phyloP scores from a whole-genome alignment of 2,888 invertebrate genomes.

The Melitaea athalia region DNA sequence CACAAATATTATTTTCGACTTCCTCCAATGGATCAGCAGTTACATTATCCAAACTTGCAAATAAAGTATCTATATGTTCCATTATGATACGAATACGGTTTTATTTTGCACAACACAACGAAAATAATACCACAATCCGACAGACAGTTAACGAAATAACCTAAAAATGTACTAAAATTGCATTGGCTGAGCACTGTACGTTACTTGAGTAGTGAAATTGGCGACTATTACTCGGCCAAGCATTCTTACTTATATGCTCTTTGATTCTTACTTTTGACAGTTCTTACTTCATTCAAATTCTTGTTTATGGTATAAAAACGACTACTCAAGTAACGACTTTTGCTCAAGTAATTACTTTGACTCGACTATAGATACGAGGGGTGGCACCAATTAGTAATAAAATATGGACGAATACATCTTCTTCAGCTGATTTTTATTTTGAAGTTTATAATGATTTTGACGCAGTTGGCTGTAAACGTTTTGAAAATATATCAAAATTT shows the following conservation, averaged over 20 bases:
- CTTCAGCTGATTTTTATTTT: conserved; percentile 32
- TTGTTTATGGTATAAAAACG: conserved; percentile 10
- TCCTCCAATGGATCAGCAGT: not conserved
- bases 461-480: conserved; percentile 31
- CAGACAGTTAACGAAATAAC: too few species aligned
- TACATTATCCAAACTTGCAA: not conserved
- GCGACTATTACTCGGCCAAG: conserved; percentile 13
- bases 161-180: too few species aligned
- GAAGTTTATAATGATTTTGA: conserved; percentile 30
- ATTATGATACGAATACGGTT: not conserved
- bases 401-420: conserved; percentile 21
- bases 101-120: not conserved
- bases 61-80: not conserved
- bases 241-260: too few species aligned
- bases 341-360: conserved; percentile 5
- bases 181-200: not conserved
- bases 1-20: not conserved
- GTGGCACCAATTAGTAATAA: conserved; percentile 29
- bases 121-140: not conserved
- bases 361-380: too few species aligned
- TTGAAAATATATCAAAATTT: conserved; percentile 33
- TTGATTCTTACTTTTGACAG: conserved; percentile 17
- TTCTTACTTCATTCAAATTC: conserved; percentile 8
- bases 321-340: conserved; percentile 5
- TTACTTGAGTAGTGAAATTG: conserved; percentile 11